A percentile compares a stretch with the other conserved stretches of the same genome.
phyloP scores from a whole-genome alignment of 35 echinoderm and acorn worm species.

The Amphiura filiformis region DNA sequence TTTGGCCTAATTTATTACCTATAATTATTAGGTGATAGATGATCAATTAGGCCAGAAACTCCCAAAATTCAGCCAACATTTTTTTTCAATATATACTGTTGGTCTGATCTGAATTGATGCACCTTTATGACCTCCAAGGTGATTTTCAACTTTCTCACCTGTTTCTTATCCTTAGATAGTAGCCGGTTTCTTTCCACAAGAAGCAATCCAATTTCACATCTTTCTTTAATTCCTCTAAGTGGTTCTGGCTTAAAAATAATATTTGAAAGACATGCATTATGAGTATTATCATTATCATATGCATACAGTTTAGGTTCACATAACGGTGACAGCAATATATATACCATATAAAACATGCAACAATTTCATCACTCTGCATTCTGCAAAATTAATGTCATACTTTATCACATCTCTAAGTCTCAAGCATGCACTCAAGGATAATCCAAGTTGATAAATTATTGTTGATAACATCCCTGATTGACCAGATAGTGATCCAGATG shows the following conservation, averaged over 20 bases:
- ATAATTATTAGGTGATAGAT: not conserved
- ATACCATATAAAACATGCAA: not conserved
- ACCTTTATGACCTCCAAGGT: not conserved
- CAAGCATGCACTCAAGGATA: too few relatives aligned
- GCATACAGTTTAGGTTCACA: not conserved
- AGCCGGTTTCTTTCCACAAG: conserved; percentile 47
- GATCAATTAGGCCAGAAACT: not conserved
- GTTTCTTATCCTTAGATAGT: conserved; percentile 10
- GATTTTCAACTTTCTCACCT: not conserved
- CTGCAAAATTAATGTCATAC: too few relatives aligned
- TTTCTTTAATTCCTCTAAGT: conserved; percentile 34
- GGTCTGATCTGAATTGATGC: not conserved
- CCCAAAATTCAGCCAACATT: not conserved
- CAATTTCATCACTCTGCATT: not conserved
- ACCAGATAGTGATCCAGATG: too few relatives aligned
- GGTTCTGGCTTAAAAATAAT: conserved; percentile 34
- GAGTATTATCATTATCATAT: not conserved
- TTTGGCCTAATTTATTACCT: too few relatives aligned
- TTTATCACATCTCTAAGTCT: too few relatives aligned
- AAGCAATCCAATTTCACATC: conserved; percentile 56
- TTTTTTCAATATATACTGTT: too few relatives aligned
- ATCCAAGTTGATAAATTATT: too few relatives aligned
- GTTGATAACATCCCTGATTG: too few relatives aligned
- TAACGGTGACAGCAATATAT: not conserved
- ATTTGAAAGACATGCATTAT: not conserved